phyloP scores from a whole-genome alignment of 2,888 invertebrate genomes.

The Ochropleura leucogaster region DNA sequence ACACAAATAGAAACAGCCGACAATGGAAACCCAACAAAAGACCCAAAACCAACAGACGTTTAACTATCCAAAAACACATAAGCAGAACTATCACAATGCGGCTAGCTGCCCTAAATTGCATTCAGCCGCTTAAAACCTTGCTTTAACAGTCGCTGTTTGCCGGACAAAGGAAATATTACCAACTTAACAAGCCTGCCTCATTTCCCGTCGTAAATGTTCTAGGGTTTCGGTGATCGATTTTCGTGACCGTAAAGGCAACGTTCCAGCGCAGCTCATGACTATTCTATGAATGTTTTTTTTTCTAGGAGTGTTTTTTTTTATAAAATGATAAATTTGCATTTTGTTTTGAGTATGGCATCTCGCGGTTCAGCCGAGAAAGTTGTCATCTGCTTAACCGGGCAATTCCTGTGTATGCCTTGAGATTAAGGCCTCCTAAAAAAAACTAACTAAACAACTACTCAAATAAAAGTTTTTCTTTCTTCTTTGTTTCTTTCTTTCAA shows the following conservation, averaged over 20 bases:
- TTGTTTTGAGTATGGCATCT: too few species aligned
- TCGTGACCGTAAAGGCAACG: conserved; percentile 8
- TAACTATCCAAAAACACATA: conserved; percentile 28
- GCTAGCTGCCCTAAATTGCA: conserved; percentile 39
- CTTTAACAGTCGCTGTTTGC: conserved; percentile 31
- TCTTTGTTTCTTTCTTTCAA: too few species aligned
- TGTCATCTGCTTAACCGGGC: too few species aligned
- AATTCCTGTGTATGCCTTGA: too few species aligned
- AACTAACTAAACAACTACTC: too few species aligned
- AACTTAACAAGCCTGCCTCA: conserved; percentile 40
- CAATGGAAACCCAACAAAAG: conserved; percentile 28
- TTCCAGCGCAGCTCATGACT: background rate
- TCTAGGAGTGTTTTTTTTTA: background rate
- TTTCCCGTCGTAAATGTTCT: conserved; percentile 49
- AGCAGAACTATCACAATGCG: conserved; percentile 23
- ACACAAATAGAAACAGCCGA: conserved; percentile 10
- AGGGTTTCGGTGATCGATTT: conserved; percentile 46
- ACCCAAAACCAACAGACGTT: conserved; percentile 17
- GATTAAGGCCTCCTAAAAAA: too few species aligned
- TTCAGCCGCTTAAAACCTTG: conserved; percentile 21
- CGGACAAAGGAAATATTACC: conserved; percentile 56
- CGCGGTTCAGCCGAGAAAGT: too few species aligned
- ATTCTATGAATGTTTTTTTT: background rate
- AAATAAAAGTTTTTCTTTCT: too few species aligned
- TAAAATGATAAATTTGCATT: too few species aligned